Evolutionary conservation across 2,888 invertebrate species (phyloP).

Genomic region (Teleiodes luculella): DNA sequence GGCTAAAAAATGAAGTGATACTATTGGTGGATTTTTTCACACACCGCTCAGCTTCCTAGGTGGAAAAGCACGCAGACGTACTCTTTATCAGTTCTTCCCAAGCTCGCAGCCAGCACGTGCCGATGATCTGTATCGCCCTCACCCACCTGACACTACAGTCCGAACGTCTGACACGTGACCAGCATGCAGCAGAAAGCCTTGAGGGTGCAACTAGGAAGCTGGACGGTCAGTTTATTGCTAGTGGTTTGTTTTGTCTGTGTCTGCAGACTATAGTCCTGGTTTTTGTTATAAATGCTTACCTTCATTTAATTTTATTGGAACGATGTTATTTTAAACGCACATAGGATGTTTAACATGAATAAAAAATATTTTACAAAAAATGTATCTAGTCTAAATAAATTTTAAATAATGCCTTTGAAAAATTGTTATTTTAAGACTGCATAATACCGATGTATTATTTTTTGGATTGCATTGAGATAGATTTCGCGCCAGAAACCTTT

Average conservation of each 20-base stretch:
- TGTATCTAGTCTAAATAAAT: too few relatives aligned
- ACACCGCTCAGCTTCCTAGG: too few relatives aligned
- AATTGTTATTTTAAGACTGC: too few relatives aligned
- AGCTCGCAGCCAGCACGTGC: constrained; percentile 42
- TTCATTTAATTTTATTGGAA: neutral
- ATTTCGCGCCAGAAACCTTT: too few relatives aligned
- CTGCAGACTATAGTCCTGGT: neutral
- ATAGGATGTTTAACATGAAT: too few relatives aligned
- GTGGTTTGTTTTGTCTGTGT: constrained; percentile 1
- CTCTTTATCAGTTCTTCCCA: neutral
- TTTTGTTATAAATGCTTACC: neutral
- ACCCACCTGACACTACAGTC: constrained; percentile 49
- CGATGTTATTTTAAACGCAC: neutral
- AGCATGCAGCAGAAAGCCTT: constrained; percentile 36
- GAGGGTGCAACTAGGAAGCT: constrained; percentile 31
- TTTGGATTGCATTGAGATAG: too few relatives aligned
- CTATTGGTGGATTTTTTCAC: too few relatives aligned
- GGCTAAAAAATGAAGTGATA: too few relatives aligned
- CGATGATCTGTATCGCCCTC: constrained; percentile 56
- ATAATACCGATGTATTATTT: too few relatives aligned
- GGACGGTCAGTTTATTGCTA: neutral
- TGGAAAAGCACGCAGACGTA: too few relatives aligned
- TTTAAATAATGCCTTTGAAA: too few relatives aligned
- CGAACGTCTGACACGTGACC: constrained; percentile 45
- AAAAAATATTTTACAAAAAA: too few relatives aligned